Conservation (phyloP, 2,888 invertebrate genomes). For the Scaptomyza flava region DNA sequence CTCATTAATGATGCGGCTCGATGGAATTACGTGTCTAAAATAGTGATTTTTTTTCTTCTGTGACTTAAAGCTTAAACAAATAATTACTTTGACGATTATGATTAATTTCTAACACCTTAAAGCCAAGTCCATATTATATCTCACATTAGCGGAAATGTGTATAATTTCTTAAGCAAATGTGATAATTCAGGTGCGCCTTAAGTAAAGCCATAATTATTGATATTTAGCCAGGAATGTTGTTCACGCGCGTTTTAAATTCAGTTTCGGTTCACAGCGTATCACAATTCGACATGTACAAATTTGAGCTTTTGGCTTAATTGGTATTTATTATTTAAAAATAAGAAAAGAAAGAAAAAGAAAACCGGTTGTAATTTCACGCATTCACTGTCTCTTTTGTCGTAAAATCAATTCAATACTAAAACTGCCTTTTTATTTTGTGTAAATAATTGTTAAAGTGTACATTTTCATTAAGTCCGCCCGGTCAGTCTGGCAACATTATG, state of each 20-base stretch:
- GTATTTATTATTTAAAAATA: conserved; percentile 1
- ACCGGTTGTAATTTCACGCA: conserved; percentile 24
- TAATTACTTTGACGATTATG: conserved; percentile 8
- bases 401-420: conserved; percentile 14
- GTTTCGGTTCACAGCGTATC: conserved; percentile 2
- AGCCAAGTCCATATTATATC: conserved; percentile 2
- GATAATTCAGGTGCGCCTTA: conserved; percentile 15
- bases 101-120: conserved; percentile 13
- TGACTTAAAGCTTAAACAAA: conserved; percentile 9
- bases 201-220: background rate
- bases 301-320: conserved; percentile 9
- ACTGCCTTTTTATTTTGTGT: conserved; percentile 19
- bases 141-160: conserved; percentile 3
- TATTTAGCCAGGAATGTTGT: conserved; percentile 17
- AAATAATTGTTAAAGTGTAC: conserved; percentile 18
- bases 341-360: background rate
- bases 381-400: conserved; percentile 4
- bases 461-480: conserved; percentile 5
- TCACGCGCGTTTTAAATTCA: background rate
- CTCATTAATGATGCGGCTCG: background rate
- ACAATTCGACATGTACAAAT: background rate
- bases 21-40: background rate
- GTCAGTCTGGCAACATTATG: conserved; percentile 19
- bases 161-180: conserved; percentile 20
- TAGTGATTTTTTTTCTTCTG: background rate